A percentile compares a stretch with the other conserved stretches of the same genome.
phyloP scores from a whole-genome alignment of 2,888 invertebrate species.

The Vannuccia rotundouncinata region DNA sequence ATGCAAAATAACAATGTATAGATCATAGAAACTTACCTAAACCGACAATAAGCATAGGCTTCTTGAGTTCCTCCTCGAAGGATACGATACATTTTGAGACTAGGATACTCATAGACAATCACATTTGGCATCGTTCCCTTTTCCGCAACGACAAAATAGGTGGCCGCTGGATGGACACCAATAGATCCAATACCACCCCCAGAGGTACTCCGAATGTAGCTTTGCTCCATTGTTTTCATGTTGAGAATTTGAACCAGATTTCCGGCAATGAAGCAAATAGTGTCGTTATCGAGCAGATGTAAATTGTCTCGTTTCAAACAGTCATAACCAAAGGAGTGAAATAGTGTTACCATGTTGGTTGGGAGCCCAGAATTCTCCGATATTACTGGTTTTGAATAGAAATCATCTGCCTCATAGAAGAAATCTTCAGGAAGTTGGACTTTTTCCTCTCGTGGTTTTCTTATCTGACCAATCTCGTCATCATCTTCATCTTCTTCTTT shows the following conservation, averaged over 20 bases:
- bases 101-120: slow-evolving; percentile 75
- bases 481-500: slow-evolving; percentile 28
- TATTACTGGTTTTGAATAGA: slow-evolving; percentile 47
- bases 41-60: slow-evolving; percentile 66
- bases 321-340: slow-evolving; percentile 79
- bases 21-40: slow-evolving; percentile 57
- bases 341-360: slow-evolving; percentile 55
- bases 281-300: slow-evolving; percentile 68
- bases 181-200: slow-evolving; percentile 76
- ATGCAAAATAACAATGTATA: no score
- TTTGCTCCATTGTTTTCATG: slow-evolving; percentile 63
- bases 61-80: slow-evolving; percentile 69
- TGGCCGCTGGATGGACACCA: slow-evolving; percentile 60
- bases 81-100: slow-evolving; percentile 68
- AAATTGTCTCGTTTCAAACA: slow-evolving; percentile 74
- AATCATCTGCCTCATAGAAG: slow-evolving; percentile 50
- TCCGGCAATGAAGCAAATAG: slow-evolving; percentile 72
- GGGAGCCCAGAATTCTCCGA: slow-evolving; percentile 52
- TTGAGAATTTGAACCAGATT: slow-evolving; percentile 72
- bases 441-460: slow-evolving; percentile 40
- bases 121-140: slow-evolving; percentile 69
- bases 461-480: slow-evolving; percentile 25
- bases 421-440: slow-evolving; percentile 50
- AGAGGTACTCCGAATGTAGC: slow-evolving; percentile 68
- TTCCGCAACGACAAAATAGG: slow-evolving; percentile 68